Evolutionary conservation across 2,888 invertebrate genomes (phyloP), one percentile per base, ranked within the genome.

Genomic region (Euzetes globulus): DNA sequence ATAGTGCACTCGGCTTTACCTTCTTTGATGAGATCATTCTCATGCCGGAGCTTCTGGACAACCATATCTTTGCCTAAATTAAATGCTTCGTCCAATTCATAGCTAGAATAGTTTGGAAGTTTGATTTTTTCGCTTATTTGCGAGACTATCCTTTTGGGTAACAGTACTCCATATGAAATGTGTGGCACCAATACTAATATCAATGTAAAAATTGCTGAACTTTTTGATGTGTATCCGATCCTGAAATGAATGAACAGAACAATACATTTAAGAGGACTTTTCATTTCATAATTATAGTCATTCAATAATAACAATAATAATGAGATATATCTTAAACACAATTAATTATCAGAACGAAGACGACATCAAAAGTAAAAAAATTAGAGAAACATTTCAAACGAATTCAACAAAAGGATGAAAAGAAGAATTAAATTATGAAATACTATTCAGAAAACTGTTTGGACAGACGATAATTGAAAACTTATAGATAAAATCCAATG

Each of bases 11-110:
- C n/a, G n/a, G n/a, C n/a, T n/a, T 45, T 73, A 76, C 77, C 77
- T 25, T 77, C 75, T 45, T 72, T 37, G 37, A 72, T 72, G 19
- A 77, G 71, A 6, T 76, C 52, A 50, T 58, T 70, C 33, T 77
- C 77, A 6, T 72, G 74, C 19, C 73, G 33, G 5, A 72, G 47
- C 22, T 71, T 68, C 25, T 73, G 25, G 7, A 41, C 55, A 17
- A 77, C 75, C 73, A 74, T 65, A 25, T 71, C 60, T 27, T 77
- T 77, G 47, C 77, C 77, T 15, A 71, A 33, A 45, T 22, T 52
- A n/a, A 71, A 77, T n/a, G 75, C 74, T 45, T 77, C 73, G 33
- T 77, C 77, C 9, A 76, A 58, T 65, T 74, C 71, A 58, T 52
- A 29, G 33, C 25, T 29, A 11, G 55, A 55, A 27, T 71, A 71